A percentile compares a stretch with the other conserved stretches of the same genome.
Conservation (phyloP, 2,113 vertebrate species). For the Chaetops frenatus region DNA sequence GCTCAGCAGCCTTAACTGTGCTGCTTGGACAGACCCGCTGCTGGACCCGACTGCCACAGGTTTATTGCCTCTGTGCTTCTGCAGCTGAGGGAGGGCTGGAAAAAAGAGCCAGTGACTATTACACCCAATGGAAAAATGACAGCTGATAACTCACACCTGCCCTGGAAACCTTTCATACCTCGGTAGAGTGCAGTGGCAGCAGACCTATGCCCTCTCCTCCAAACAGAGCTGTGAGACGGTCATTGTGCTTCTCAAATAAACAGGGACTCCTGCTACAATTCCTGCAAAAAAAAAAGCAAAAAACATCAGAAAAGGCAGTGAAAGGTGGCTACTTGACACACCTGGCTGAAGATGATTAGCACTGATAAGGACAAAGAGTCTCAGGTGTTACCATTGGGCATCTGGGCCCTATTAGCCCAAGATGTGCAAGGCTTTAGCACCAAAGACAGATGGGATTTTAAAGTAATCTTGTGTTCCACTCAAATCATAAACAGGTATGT, state of each 20-base stretch:
- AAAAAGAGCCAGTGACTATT: neutral
- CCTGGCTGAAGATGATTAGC: neutral
- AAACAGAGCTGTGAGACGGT: neutral
- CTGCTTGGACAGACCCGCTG: neutral
- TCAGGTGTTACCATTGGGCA: neutral
- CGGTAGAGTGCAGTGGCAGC: neutral
- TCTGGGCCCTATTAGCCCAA: neutral
- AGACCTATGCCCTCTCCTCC: neutral
- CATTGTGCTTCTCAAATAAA: slow-evolving; percentile 2
- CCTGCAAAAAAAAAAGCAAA: neutral
- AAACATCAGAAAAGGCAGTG: neutral
- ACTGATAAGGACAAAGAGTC: neutral
- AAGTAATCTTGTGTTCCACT: neutral
- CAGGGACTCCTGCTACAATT: neutral
- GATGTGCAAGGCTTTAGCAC: neutral
- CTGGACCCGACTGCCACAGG: accelerated
- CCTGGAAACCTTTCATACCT: neutral
- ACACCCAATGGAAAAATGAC: neutral
- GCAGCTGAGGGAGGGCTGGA: neutral
- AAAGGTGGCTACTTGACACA: neutral
- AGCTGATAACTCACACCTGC: neutral
- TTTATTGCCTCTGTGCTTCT: neutral
- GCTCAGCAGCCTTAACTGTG: neutral
- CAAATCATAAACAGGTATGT: neutral
- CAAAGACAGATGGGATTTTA: neutral